Evolutionary conservation across 1,140 invertebrate species (phyloP).

Genomic region (Papilio polytes): DNA sequence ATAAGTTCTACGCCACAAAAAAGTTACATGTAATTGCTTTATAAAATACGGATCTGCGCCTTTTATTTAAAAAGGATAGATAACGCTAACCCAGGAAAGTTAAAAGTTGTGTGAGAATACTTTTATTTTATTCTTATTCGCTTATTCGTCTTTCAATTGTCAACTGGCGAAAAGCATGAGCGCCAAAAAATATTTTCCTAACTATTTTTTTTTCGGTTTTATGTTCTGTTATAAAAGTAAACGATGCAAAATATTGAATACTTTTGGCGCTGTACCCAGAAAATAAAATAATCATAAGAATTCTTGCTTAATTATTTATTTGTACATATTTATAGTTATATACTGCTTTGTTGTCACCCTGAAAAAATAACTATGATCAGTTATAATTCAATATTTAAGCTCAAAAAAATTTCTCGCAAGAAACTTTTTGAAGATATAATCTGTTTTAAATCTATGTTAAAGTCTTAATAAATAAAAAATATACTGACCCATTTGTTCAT

Average conservation of each 20-base stretch:
- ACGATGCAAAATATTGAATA: background rate
- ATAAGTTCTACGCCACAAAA: too few relatives aligned
- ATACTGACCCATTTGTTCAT: background rate
- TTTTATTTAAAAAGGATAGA: too few relatives aligned
- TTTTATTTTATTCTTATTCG: too few relatives aligned
- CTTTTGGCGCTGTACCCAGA: too few relatives aligned
- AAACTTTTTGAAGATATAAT: background rate
- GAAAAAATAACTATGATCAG: background rate
- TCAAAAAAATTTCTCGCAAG: background rate
- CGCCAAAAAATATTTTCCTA: too few relatives aligned
- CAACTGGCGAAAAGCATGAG: too few relatives aligned
- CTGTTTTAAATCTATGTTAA: too few relatives aligned
- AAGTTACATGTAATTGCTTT: too few relatives aligned
- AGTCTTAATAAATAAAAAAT: background rate
- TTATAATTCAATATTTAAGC: background rate
- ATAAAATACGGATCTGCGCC: too few relatives aligned
- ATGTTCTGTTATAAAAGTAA: background rate
- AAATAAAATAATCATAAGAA: background rate
- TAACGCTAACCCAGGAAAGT: too few relatives aligned
- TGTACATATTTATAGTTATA: background rate
- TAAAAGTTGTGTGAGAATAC: too few relatives aligned
- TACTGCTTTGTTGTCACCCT: background rate
- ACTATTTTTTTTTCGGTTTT: background rate
- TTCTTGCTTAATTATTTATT: background rate
- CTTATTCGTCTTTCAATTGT: too few relatives aligned